phyloP scores from a whole-genome alignment of 2,797 vertebrate genomes.

The Hyperoplus lanceolatus region DNA sequence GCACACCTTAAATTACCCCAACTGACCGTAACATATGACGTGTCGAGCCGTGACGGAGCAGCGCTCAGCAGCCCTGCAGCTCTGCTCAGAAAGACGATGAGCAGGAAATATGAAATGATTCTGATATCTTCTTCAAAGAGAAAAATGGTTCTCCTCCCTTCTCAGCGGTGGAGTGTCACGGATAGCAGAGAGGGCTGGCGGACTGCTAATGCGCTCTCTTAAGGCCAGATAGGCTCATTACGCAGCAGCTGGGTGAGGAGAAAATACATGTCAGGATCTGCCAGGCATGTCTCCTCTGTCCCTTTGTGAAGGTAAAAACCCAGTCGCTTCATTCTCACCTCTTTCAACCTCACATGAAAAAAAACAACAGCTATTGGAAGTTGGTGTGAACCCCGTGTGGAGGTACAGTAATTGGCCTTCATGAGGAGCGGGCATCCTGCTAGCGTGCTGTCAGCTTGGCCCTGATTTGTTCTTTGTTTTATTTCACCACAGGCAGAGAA shows the following conservation, averaged over 20 bases:
- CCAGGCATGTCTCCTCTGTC: conserved; percentile 42
- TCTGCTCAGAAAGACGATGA: conserved; percentile 48
- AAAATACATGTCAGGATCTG: conserved; percentile 39
- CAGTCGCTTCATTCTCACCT: conserved; percentile 47
- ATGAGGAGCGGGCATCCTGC: conserved; percentile 59
- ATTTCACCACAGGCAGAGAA: conserved; percentile 45
- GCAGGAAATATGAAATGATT: conserved; percentile 63
- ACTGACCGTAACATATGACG: conserved; percentile 1
- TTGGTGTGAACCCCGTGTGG: conserved; percentile 23
- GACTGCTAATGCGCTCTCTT: conserved; percentile 62
- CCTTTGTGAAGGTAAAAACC: conserved; percentile 64
- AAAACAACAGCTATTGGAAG: conserved; percentile 15
- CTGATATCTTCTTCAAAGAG: conserved; percentile 69
- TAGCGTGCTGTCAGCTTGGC: conserved; percentile 67
- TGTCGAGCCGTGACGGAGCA: conserved; percentile 33
- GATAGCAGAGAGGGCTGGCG: conserved; percentile 42
- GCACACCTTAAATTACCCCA: neutral
- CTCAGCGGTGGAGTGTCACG: conserved; percentile 52
- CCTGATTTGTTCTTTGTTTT: conserved; percentile 69
- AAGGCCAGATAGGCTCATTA: conserved; percentile 69
- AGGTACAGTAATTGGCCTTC: conserved; percentile 74
- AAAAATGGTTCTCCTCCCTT: conserved; percentile 40
- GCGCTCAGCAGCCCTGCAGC: conserved; percentile 43
- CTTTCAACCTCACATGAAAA: conserved; percentile 57
- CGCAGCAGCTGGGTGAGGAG: conserved; percentile 38